phyloP scores from a whole-genome alignment of 35 echinoderm and acorn worm genomes.

The Ophiothrix spiculata region DNA sequence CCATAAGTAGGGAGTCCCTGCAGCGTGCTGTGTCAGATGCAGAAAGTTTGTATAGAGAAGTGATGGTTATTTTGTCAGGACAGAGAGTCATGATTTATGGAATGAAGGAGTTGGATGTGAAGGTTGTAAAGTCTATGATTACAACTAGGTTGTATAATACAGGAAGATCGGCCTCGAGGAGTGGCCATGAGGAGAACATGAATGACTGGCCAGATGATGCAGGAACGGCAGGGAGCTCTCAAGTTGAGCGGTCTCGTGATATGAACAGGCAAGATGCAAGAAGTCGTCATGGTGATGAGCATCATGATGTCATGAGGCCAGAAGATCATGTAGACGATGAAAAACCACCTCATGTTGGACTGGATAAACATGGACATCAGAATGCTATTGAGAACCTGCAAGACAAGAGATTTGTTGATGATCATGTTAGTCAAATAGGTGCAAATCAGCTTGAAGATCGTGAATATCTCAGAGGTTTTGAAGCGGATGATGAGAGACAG shows the following conservation, averaged over 20 bases:
- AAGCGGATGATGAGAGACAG: not conserved
- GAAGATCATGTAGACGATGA: not conserved
- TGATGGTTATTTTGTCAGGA: not conserved
- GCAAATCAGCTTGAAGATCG: too few species aligned
- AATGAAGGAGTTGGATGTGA: not conserved
- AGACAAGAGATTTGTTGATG: too few species aligned
- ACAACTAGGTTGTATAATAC: not conserved
- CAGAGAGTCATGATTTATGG: constrained; percentile 22
- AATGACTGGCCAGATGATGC: too few species aligned
- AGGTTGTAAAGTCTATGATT: constrained; percentile 7
- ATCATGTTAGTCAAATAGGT: too few species aligned
- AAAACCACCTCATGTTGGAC: not conserved
- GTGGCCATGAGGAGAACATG: not conserved
- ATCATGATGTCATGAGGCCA: too few species aligned
- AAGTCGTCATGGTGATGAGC: too few species aligned
- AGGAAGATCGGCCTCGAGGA: not conserved
- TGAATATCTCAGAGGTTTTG: too few species aligned
- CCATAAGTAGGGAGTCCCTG: not conserved
- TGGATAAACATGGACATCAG: not conserved
- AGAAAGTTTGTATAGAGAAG: not conserved
- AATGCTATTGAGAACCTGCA: not conserved
- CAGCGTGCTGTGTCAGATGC: not conserved
- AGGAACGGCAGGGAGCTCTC: too few species aligned
- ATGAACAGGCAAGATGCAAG: too few species aligned
- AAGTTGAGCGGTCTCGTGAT: not conserved